Evolutionary conservation across 2,888 invertebrate species (phyloP).

Genomic region (Poecilobothrus nobilitatus): DNA sequence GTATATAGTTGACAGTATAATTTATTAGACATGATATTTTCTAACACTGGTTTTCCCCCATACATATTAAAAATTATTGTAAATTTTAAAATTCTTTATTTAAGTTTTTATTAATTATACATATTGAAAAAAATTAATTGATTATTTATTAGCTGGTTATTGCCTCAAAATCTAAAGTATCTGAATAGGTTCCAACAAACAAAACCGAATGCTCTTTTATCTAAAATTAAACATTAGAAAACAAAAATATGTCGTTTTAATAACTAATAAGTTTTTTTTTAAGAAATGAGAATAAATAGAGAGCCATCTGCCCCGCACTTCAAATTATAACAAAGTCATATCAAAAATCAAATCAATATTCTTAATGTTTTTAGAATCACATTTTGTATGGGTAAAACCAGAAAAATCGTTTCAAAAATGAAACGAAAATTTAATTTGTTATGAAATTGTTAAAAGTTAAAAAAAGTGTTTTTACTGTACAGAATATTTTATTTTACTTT

Average conservation of each 20-base stretch:
- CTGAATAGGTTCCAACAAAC: background rate
- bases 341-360: no score
- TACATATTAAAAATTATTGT: background rate
- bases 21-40: no score
- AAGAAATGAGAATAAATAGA: background rate
- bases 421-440: background rate
- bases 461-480: no score
- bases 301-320: background rate
- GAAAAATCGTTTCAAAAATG: background rate
- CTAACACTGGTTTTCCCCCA: background rate
- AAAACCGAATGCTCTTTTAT: slow-evolving; percentile 1
- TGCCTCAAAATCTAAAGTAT: background rate
- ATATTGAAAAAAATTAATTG: background rate
- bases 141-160: background rate
- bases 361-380: background rate
- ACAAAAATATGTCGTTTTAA: background rate
- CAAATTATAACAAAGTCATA: background rate
- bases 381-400: background rate
- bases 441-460: no score
- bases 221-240: slow-evolving; percentile 4
- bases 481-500: no score
- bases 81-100: background rate
- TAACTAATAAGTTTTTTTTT: background rate
- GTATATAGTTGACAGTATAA: background rate
- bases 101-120: background rate